phyloP scores from a whole-genome alignment of 2,888 invertebrate genomes.

The Eristalis intricaria region DNA sequence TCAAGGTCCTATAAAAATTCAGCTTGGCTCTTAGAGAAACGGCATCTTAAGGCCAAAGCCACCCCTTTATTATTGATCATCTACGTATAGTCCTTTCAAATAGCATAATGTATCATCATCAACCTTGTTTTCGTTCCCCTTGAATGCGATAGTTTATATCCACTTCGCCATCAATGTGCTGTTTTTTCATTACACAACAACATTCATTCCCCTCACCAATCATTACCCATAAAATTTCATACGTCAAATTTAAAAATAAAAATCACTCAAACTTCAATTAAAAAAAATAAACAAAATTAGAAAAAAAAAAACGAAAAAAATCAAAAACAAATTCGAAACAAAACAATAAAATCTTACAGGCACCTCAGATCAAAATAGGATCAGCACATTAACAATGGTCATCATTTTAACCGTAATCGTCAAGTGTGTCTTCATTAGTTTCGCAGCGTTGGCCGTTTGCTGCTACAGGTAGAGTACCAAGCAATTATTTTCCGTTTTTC shows the following conservation, averaged over 20 bases:
- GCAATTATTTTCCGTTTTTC: conserved; percentile 74
- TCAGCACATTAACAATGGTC: conserved; percentile 95
- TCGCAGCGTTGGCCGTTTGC: conserved; percentile 96
- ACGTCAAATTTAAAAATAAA: too few relatives aligned
- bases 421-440: conserved; percentile 97
- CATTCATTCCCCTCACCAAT: not conserved
- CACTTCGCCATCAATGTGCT: not conserved
- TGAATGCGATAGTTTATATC: too few relatives aligned
- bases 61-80: too few relatives aligned
- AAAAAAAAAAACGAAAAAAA: conserved; percentile 46
- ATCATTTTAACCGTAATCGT: conserved; percentile 95
- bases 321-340: too few relatives aligned
- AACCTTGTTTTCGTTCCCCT: too few relatives aligned
- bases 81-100: too few relatives aligned
- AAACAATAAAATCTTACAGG: conserved; percentile 83
- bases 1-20: too few relatives aligned
- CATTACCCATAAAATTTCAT: not conserved
- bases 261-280: not conserved
- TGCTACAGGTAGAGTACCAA: conserved; percentile 90
- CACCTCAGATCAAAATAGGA: conserved; percentile 89
- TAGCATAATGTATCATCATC: too few relatives aligned
- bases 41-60: too few relatives aligned
- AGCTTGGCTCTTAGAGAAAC: too few relatives aligned
- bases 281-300: conserved; percentile 6
- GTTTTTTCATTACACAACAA: not conserved